Evolutionary conservation across 2,888 invertebrate species (phyloP).

Genomic region (Xylota sylvarum): DNA sequence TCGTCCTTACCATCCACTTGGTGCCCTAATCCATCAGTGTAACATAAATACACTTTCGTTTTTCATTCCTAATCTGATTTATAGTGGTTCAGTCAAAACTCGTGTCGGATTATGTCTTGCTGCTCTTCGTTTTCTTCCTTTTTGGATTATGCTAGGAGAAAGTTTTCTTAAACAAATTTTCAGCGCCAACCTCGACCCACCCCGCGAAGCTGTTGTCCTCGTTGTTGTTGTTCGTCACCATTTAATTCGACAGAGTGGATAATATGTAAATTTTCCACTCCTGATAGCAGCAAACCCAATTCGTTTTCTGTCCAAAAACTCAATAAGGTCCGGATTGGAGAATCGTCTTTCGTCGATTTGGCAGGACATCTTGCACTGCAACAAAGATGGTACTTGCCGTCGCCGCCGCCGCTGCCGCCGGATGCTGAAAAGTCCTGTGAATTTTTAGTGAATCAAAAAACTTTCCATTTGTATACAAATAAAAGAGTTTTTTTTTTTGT

Average conservation of each 20-base stretch:
- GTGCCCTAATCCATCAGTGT: slow-evolving; percentile 42
- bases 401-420: not conserved
- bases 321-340: slow-evolving; percentile 39
- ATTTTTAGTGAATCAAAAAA: slow-evolving; percentile 29
- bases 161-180: slow-evolving; percentile 43
- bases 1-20: not conserved
- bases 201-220: not conserved
- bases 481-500: slow-evolving; percentile 17
- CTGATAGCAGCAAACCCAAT: slow-evolving; percentile 32
- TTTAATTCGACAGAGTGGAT: slow-evolving; percentile 55
- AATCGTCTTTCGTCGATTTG: not conserved
- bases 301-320: slow-evolving; percentile 42
- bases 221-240: slow-evolving; percentile 8
- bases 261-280: slow-evolving; percentile 52
- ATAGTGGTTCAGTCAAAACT: slow-evolving; percentile 42
- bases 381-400: not conserved
- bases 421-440: slow-evolving; percentile 14
- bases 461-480: slow-evolving; percentile 49
- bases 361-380: slow-evolving; percentile 6
- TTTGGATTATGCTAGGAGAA: slow-evolving; percentile 16
- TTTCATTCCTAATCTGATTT: slow-evolving; percentile 49
- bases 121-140: slow-evolving; percentile 14
- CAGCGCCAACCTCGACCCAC: not conserved
- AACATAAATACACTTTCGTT: slow-evolving; percentile 66
- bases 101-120: slow-evolving; percentile 50